These are phyloP conservation scores for Lagopus muta DNA, from an alignment of 2,113 vertebrate genomes.

Conservation along the genomic window DNA sequence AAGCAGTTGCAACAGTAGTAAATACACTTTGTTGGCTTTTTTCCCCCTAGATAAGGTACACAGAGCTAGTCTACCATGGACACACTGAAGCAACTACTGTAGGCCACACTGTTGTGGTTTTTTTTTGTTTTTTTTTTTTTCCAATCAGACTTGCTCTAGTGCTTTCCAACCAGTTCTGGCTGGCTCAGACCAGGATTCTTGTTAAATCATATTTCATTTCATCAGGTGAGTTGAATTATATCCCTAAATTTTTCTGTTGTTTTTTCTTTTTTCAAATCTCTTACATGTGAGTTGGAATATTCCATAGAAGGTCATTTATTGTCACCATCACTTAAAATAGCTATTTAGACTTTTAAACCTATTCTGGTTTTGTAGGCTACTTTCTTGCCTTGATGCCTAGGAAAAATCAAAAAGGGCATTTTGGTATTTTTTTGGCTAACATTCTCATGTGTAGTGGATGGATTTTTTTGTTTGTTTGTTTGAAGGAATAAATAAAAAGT, in stretches of 20 bases:
- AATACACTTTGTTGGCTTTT: neutral
- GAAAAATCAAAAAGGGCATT: slow-evolving; percentile 40
- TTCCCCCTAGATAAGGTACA: neutral
- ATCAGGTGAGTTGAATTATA: slow-evolving; percentile 31
- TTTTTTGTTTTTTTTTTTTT: neutral
- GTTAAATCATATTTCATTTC: slow-evolving; percentile 26
- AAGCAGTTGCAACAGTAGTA: neutral
- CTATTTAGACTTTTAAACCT: slow-evolving; percentile 72
- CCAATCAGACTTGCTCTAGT: neutral
- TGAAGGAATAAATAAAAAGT: neutral
- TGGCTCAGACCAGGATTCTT: neutral
- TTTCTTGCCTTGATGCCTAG: slow-evolving; percentile 72
- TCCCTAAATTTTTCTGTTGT: neutral
- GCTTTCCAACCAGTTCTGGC: neutral
- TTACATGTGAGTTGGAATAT: slow-evolving; percentile 6
- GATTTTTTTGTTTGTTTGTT: neutral
- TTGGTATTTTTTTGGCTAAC: neutral
- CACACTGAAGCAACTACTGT: neutral
- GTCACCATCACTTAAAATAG: slow-evolving; percentile 48
- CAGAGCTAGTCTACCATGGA: neutral
- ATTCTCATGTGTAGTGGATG: neutral
- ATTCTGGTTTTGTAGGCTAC: neutral
- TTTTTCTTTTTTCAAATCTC: neutral
- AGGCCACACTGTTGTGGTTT: neutral
- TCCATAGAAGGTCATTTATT: slow-evolving; percentile 13